Percentiles rank a stretch among this genome's conserved stretches.
phyloP scores from a whole-genome alignment of 1,140 invertebrate genomes.

The Diorhabda carinulata region DNA sequence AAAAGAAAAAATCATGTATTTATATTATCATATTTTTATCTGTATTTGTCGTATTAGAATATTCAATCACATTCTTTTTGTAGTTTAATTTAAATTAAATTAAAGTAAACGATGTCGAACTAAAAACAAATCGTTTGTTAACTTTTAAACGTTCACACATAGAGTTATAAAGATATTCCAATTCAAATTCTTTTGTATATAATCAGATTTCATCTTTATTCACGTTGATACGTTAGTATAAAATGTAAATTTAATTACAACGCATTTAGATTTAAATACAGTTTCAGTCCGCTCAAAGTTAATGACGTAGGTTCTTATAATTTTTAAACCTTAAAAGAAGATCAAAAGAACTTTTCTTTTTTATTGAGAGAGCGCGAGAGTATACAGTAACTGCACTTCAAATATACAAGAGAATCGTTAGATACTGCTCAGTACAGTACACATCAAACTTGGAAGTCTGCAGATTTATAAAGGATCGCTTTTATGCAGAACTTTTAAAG shows the following conservation, averaged over 20 bases:
- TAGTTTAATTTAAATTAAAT: no score
- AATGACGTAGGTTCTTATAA: constrained; percentile 1
- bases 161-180: no score
- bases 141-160: no score
- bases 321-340: constrained; percentile 16
- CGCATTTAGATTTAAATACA: neutral
- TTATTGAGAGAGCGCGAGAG: neutral
- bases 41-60: no score
- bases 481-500: constrained; percentile 23
- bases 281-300: neutral
- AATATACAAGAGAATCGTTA: constrained; percentile 15
- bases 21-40: no score
- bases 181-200: no score
- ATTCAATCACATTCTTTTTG: no score
- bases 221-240: neutral
- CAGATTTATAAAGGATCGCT: constrained; percentile 22
- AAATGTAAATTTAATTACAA: neutral
- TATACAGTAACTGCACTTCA: constrained; percentile 7
- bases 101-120: no score
- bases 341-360: constrained; percentile 26
- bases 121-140: no score
- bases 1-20: no score
- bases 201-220: neutral
- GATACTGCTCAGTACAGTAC: constrained; percentile 12
- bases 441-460: constrained; percentile 13